Conservation (phyloP, 2,888 invertebrate species). For the Frankliniella fusca region DNA sequence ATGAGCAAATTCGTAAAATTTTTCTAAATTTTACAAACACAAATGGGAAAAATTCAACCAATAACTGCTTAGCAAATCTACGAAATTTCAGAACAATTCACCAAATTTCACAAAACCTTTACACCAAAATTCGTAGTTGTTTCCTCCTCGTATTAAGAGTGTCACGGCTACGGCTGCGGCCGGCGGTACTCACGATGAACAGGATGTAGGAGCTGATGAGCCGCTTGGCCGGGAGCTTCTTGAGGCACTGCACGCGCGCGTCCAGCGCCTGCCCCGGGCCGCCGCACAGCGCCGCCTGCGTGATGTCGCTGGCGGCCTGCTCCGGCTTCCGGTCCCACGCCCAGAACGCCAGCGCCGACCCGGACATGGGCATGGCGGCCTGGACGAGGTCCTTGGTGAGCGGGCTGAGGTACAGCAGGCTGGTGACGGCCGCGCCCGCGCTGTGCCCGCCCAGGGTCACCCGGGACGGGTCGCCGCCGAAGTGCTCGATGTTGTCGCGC, state of each 20-base stretch:
- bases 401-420: constrained; percentile 3
- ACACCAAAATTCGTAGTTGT: no score
- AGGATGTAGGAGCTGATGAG: neutral
- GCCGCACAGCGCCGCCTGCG: neutral
- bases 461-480: constrained; percentile 8
- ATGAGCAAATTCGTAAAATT: no score
- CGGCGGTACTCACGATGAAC: neutral
- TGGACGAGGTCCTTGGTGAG: neutral
- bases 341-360: constrained; percentile 11
- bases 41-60: no score
- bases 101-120: no score
- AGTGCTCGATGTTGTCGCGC: neutral
- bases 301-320: neutral
- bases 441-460: constrained; percentile 4
- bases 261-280: neutral
- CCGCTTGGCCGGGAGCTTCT: neutral
- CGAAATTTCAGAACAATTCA: no score
- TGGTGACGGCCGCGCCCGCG: neutral
- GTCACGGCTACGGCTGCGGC: no score
- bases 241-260: neutral
- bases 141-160: no score
- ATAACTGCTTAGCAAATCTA: no score
- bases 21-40: no score
- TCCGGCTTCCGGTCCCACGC: neutral
- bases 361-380: neutral